Percentiles rank a stretch among this genome's conserved stretches.
Evolutionary conservation across 2,113 vertebrate genomes (phyloP).

Genomic region (Scomber colias): DNA sequence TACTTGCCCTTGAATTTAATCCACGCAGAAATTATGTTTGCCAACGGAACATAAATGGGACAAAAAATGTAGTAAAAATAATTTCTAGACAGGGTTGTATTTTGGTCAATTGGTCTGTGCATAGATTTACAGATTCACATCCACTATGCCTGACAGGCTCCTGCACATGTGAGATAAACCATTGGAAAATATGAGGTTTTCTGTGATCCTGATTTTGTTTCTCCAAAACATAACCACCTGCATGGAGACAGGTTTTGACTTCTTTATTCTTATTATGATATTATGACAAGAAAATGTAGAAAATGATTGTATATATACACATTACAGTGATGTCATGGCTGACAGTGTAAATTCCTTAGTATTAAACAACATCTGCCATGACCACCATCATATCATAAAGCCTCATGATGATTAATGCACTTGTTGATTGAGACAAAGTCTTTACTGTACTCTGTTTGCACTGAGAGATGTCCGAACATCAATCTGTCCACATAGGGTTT

Average conservation of each 20-base stretch:
- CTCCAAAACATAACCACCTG: background rate
- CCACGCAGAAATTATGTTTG: too few relatives aligned
- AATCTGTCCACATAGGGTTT: conserved; percentile 69
- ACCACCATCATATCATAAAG: background rate
- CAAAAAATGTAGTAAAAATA: too few relatives aligned
- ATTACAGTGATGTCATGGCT: background rate
- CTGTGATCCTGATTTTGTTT: background rate
- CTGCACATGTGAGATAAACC: background rate
- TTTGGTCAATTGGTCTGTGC: too few relatives aligned
- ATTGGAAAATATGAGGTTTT: background rate
- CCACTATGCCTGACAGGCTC: too few relatives aligned
- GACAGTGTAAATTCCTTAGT: background rate
- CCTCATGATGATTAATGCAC: conserved; percentile 53
- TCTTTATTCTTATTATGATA: background rate
- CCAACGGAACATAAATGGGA: too few relatives aligned
- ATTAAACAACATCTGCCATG: background rate
- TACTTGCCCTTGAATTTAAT: too few relatives aligned
- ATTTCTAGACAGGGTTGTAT: too few relatives aligned
- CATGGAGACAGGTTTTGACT: too few relatives aligned
- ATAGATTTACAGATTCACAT: too few relatives aligned
- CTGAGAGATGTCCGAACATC: conserved; percentile 48
- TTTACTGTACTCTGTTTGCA: conserved; percentile 58
- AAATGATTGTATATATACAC: background rate
- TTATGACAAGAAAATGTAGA: background rate
- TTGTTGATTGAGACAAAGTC: conserved; percentile 53